phyloP scores from a whole-genome alignment of 2,797 vertebrate genomes.

The Hemitrygon akajei region DNA sequence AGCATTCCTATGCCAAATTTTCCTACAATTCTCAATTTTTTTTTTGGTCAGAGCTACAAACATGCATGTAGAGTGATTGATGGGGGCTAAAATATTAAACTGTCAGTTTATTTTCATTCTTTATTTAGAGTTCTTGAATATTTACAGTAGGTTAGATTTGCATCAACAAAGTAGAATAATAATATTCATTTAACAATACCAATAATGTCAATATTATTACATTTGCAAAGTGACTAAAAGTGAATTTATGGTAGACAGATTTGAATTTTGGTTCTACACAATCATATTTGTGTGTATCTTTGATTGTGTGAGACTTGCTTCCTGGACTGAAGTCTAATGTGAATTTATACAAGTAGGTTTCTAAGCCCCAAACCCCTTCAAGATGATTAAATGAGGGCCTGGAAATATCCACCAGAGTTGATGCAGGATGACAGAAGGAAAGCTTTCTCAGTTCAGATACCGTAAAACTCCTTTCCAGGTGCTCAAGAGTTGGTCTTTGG shows the following conservation, averaged over 20 bases:
- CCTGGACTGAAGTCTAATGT: constrained; percentile 23
- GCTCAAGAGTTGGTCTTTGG: constrained; percentile 46
- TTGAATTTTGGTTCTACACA: constrained; percentile 30
- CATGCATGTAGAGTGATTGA: too few species aligned
- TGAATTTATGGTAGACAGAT: constrained; percentile 33
- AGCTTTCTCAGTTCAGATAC: constrained; percentile 39
- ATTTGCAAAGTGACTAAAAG: constrained; percentile 28
- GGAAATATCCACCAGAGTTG: constrained; percentile 1
- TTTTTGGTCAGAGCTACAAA: too few species aligned
- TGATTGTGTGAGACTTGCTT: constrained; percentile 5
- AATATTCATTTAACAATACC: constrained; percentile 21
- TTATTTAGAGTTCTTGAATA: constrained; percentile 32
- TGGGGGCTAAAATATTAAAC: too few species aligned
- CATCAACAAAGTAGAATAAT: constrained; percentile 22
- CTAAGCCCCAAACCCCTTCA: neutral
- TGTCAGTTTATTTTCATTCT: constrained; percentile 19
- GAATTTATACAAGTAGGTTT: constrained; percentile 25
- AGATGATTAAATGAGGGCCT: neutral
- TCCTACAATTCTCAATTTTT: too few species aligned
- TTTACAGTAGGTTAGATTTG: constrained; percentile 34
- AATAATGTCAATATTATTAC: constrained; percentile 28
- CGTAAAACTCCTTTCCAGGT: constrained; percentile 42
- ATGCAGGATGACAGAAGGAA: constrained; percentile 5
- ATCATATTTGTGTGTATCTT: constrained; percentile 23
- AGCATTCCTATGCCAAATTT: too few species aligned